Conservation (phyloP, 2,113 vertebrate species). For the Megaceryle maxima region DNA sequence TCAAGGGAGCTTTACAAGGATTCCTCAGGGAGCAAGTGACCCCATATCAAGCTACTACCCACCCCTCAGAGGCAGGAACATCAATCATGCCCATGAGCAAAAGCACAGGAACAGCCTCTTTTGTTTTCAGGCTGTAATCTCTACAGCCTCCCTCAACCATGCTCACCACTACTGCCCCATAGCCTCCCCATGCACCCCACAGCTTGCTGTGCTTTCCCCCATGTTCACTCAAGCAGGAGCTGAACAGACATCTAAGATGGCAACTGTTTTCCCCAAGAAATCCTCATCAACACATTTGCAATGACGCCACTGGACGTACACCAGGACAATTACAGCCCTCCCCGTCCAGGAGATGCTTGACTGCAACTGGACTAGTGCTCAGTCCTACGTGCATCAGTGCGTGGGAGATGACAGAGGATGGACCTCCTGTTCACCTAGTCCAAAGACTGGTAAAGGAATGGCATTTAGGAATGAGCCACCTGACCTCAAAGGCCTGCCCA, state of each 20-base stretch:
- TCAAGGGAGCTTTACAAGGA: neutral
- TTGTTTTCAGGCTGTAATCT: neutral
- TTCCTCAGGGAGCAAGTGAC: neutral
- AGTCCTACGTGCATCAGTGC: neutral
- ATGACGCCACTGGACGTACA: neutral
- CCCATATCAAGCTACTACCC: neutral
- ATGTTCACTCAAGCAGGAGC: accelerated
- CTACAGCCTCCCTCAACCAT: neutral
- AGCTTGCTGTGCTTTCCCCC: neutral
- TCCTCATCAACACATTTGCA: neutral
- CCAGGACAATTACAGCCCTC: neutral
- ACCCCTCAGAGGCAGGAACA: neutral
- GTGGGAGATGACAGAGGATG: neutral
- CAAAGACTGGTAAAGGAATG: neutral
- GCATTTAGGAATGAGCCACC: neutral
- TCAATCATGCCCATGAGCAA: accelerated
- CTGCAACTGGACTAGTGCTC: neutral
- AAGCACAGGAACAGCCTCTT: neutral
- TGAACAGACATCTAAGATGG: neutral
- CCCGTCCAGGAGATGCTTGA: neutral
- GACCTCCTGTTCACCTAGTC: neutral
- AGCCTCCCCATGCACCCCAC: neutral
- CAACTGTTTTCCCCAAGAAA: neutral
- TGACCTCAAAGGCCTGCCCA: neutral
- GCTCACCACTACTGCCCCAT: neutral